Conservation (phyloP, 2,113 vertebrate genomes). For the Machaerirhynchus nigripectus region DNA sequence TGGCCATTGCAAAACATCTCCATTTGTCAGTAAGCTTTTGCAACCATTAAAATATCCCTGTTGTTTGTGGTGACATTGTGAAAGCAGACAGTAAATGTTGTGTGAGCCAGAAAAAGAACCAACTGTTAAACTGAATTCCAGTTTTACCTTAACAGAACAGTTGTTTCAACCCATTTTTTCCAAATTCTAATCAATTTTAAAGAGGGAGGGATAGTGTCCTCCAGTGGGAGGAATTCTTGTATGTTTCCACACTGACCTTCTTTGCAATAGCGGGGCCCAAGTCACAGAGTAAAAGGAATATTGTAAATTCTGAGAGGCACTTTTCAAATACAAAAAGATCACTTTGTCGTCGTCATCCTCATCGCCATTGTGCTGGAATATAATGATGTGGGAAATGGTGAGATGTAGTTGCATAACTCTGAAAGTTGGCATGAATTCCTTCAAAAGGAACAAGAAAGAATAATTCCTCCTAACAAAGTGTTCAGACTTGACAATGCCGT, state of each 20-base stretch:
- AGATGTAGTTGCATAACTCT: neutral
- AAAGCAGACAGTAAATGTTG: neutral
- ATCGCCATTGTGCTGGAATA: neutral
- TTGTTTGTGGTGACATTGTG: neutral
- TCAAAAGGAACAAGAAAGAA: neutral
- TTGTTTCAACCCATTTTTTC: neutral
- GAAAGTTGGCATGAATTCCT: neutral
- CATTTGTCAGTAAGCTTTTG: constrained; percentile 8
- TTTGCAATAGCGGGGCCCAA: neutral
- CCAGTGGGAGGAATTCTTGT: neutral
- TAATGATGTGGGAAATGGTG: neutral
- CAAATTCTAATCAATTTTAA: neutral
- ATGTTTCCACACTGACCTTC: neutral
- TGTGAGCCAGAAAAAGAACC: neutral
- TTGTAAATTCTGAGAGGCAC: neutral
- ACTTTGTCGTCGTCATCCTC: neutral
- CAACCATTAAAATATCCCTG: neutral
- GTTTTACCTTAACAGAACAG: neutral
- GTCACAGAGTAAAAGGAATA: neutral
- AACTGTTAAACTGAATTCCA: neutral
- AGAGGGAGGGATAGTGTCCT: neutral
- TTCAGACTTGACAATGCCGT: neutral
- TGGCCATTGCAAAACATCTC: neutral
- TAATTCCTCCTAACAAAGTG: neutral
- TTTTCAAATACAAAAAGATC: neutral